Conservation (phyloP, 2,797 vertebrate species). For the Esox masquinongy region DNA sequence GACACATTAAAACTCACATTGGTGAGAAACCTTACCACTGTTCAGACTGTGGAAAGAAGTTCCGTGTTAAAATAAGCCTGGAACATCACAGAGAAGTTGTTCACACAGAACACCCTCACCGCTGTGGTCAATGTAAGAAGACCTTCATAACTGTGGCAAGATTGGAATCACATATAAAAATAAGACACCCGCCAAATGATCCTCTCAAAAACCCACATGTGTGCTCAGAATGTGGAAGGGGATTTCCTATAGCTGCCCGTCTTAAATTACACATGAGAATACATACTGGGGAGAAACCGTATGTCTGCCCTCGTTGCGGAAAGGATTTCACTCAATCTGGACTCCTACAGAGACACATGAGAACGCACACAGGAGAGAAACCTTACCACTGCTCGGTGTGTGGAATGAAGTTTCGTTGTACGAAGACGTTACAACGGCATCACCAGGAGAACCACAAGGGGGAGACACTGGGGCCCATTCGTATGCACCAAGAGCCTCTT, state of each 20-base stretch:
- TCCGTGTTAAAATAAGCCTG: background rate
- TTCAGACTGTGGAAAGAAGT: background rate
- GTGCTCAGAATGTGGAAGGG: background rate
- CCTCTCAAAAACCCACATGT: background rate
- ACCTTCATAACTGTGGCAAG: background rate
- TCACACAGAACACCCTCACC: background rate
- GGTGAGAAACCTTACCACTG: conserved; percentile 5
- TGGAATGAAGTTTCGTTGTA: background rate
- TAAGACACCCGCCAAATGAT: background rate
- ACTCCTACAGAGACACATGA: background rate
- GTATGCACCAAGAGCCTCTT: background rate
- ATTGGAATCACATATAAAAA: background rate
- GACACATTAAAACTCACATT: background rate
- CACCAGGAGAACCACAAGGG: background rate
- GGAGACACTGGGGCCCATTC: background rate
- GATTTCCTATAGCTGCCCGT: background rate
- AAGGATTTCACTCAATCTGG: background rate
- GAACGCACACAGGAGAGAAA: background rate
- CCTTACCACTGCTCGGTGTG: conserved; percentile 1
- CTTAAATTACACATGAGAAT: conserved; percentile 2
- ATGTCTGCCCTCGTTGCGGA: background rate
- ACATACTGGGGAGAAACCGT: background rate
- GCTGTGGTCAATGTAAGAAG: conserved; percentile 3
- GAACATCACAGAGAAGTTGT: background rate
- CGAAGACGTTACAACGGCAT: background rate